Evolutionary conservation across 2,797 vertebrate genomes (phyloP).

Genomic region (Pseudomugil gertrudae): DNA sequence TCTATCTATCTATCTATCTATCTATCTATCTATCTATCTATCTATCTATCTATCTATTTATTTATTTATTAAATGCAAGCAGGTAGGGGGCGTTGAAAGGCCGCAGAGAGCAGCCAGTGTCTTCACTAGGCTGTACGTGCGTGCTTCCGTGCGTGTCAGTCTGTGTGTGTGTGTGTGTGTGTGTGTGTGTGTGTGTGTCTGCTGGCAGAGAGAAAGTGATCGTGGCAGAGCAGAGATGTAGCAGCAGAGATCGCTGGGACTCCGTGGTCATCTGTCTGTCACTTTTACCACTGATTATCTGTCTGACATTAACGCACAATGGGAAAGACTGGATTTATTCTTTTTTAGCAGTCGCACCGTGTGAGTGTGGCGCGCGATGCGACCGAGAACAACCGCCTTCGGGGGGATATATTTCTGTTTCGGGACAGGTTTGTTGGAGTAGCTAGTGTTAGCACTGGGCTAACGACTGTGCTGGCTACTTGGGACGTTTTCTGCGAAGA

Average conservation of each 20-base stretch:
- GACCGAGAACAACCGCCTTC: constrained; percentile 34
- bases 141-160: too few relatives aligned
- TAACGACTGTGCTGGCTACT: constrained; percentile 63
- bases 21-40: constrained; percentile 1
- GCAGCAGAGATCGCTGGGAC: constrained; percentile 61
- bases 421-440: constrained; percentile 63
- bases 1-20: constrained; percentile 15
- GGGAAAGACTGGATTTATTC: constrained; percentile 15
- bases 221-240: constrained; percentile 68
- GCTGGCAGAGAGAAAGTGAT: constrained; percentile 34
- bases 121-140: constrained; percentile 15
- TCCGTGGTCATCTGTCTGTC: constrained; percentile 56
- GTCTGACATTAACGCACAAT: constrained; percentile 30
- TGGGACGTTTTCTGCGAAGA: constrained; percentile 74
- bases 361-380: constrained; percentile 63
- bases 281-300: constrained; percentile 47
- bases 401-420: constrained; percentile 62
- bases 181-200: background rate
- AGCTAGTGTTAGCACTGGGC: constrained; percentile 76
- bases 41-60: background rate
- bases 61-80: background rate
- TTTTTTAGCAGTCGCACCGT: constrained; percentile 1
- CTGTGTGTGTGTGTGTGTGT: background rate
- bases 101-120: constrained; percentile 36
- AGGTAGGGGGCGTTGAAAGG: constrained; percentile 57